A percentile compares a stretch with the other conserved stretches of the same genome.
Conservation (phyloP, 2,113 vertebrate species). For the Lampris megalopsis region DNA sequence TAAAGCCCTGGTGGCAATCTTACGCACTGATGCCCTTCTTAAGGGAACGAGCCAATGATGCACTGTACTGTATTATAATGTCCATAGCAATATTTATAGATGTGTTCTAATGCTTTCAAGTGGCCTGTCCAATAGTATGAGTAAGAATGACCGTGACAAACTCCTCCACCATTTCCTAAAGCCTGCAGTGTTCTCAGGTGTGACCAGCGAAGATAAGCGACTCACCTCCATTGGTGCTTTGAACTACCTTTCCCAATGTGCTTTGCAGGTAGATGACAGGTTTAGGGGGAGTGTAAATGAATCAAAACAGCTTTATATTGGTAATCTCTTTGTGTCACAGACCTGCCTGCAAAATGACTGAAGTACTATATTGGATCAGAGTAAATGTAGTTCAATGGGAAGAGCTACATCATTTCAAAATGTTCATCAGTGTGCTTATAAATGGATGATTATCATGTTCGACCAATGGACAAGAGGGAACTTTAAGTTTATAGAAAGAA, state of each 20-base stretch:
- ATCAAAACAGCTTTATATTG: constrained; percentile 26
- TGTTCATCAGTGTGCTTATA: constrained; percentile 66
- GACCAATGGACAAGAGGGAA: constrained; percentile 75
- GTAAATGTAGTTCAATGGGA: constrained; percentile 73
- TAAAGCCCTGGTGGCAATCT: constrained; percentile 75
- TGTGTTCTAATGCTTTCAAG: constrained; percentile 78
- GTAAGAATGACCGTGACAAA: constrained; percentile 45
- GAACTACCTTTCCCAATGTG: constrained; percentile 62
- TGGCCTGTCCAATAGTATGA: constrained; percentile 70
- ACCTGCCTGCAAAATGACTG: constrained; percentile 37
- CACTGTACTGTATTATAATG: constrained; percentile 86
- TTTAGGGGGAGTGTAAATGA: constrained; percentile 42
- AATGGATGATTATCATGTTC: constrained; percentile 58
- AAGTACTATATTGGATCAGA: constrained; percentile 48
- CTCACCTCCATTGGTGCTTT: constrained; percentile 58
- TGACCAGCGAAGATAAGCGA: constrained; percentile 54
- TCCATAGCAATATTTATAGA: constrained; percentile 88
- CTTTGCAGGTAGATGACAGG: constrained; percentile 68
- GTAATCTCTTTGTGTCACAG: constrained; percentile 14
- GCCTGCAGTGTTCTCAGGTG: constrained; percentile 76
- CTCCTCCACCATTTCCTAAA: constrained; percentile 63
- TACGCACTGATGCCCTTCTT: constrained; percentile 80
- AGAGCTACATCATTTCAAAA: constrained; percentile 65
- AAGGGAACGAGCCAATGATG: constrained; percentile 82
- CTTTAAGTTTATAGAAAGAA: constrained; percentile 74